A percentile compares a stretch with the other conserved stretches of the same genome.
These are phyloP conservation scores for Cydia fagiglandana DNA, from an alignment of 1,140 invertebrate genomes.

Conservation along the genomic window DNA sequence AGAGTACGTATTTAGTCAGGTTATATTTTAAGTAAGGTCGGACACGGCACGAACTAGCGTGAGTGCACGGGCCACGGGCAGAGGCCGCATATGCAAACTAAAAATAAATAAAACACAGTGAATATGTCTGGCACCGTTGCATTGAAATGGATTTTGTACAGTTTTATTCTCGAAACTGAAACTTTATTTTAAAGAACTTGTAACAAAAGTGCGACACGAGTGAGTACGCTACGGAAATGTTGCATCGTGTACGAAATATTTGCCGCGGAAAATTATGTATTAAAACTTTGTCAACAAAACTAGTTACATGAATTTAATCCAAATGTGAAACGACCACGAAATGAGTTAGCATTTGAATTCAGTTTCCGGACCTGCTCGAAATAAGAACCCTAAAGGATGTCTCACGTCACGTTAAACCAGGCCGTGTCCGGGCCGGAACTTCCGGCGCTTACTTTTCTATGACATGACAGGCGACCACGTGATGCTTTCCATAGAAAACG, in stretches of 20 bases:
- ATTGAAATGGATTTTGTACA: background rate
- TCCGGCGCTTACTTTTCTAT: too few relatives aligned
- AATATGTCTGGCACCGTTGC: background rate
- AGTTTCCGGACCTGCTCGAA: too few relatives aligned
- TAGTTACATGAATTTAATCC: background rate
- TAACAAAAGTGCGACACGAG: background rate
- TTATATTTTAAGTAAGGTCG: too few relatives aligned
- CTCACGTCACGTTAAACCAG: too few relatives aligned
- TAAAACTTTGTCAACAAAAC: background rate
- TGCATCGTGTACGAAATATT: background rate
- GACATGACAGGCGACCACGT: too few relatives aligned
- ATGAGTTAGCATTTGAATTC: background rate
- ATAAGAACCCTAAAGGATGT: too few relatives aligned
- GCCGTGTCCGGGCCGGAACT: too few relatives aligned
- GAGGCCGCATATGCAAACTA: too few relatives aligned
- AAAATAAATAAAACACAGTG: background rate
- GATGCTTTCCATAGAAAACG: too few relatives aligned
- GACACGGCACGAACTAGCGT: too few relatives aligned
- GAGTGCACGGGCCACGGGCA: too few relatives aligned
- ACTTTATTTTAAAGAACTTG: conserved; percentile 7
- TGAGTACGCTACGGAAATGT: conserved; percentile 3
- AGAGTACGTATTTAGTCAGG: too few relatives aligned
- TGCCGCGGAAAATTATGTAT: background rate
- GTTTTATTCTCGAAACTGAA: conserved; percentile 5
- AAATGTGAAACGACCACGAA: background rate